A percentile compares a stretch with the other conserved stretches of the same genome.
These are phyloP conservation scores for Morpho achilles DNA, from an alignment of 2,888 invertebrate genomes.

Conservation along the genomic window DNA sequence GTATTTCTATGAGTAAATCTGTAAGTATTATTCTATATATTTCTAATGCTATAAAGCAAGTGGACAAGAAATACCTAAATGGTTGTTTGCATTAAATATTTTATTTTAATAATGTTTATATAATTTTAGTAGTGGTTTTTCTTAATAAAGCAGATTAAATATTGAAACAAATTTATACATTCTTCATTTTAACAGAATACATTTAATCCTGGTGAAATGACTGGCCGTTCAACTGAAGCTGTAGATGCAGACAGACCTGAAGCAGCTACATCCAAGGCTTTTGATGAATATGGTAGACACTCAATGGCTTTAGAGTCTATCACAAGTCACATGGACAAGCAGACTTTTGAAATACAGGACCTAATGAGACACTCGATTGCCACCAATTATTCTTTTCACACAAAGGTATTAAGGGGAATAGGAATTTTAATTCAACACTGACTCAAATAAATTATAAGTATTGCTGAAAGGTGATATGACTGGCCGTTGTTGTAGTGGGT, in stretches of 20 bases:
- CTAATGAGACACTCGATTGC: slow-evolving; percentile 67
- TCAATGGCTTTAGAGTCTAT: slow-evolving; percentile 51
- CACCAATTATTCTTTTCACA: slow-evolving; percentile 60
- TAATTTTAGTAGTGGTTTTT: no score
- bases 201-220: slow-evolving; percentile 68
- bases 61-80: no score
- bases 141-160: no score
- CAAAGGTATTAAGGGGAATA: slow-evolving; percentile 43
- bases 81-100: no score
- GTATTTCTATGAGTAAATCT: slow-evolving; percentile 53
- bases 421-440: no score
- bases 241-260: slow-evolving; percentile 36
- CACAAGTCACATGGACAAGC: slow-evolving; percentile 54
- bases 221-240: slow-evolving; percentile 64
- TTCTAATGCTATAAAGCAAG: no score
- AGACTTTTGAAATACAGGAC: slow-evolving; percentile 55
- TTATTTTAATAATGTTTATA: no score
- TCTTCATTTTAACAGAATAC: slow-evolving; percentile 40
- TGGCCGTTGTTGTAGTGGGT: no score
- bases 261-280: slow-evolving; percentile 19
- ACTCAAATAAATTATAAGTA: no score
- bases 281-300: slow-evolving; percentile 44
- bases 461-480: no score
- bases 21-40: slow-evolving; percentile 39
- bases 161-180: neutral